Evolutionary conservation across 2,888 invertebrate species (phyloP).

Genomic region (Diplazon laetatorius): DNA sequence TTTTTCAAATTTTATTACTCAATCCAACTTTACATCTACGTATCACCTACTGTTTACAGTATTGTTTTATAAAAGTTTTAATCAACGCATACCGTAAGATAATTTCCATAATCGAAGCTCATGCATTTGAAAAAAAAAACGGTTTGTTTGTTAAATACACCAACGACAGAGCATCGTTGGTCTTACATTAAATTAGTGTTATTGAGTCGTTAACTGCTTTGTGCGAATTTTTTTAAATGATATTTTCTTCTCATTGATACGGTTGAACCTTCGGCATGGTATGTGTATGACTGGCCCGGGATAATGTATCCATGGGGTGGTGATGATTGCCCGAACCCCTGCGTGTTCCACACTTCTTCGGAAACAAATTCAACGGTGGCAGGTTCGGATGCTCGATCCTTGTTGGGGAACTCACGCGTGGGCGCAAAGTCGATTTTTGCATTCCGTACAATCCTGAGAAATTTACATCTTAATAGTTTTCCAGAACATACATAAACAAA

Average conservation of each 20-base stretch:
- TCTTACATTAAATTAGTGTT: constrained; percentile 17
- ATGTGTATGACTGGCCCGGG: constrained; percentile 72
- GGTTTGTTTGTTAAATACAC: neutral
- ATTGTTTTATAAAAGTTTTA: constrained; percentile 55
- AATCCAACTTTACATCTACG: constrained; percentile 52
- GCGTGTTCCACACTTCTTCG: constrained; percentile 81
- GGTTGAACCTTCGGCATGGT: constrained; percentile 72
- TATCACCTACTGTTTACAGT: constrained; percentile 44
- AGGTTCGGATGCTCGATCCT: constrained; percentile 92
- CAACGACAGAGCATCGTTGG: constrained; percentile 10
- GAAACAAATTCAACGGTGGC: constrained; percentile 89
- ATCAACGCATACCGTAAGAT: constrained; percentile 33
- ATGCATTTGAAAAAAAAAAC: constrained; percentile 19
- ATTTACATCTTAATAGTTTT: constrained; percentile 24
- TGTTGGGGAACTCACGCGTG: constrained; percentile 91
- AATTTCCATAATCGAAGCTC: constrained; percentile 35
- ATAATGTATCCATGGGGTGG: constrained; percentile 75
- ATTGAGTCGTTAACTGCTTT: constrained; percentile 37
- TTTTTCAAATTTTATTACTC: constrained; percentile 30
- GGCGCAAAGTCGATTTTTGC: constrained; percentile 83
- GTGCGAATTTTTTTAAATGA: constrained; percentile 1
- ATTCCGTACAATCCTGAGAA: constrained; percentile 72
- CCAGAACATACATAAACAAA: too few species aligned
- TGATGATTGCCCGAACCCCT: constrained; percentile 74
- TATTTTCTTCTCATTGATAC: constrained; percentile 33